phyloP scores from a whole-genome alignment of 2,888 invertebrate species.

The Athalia cordata region DNA sequence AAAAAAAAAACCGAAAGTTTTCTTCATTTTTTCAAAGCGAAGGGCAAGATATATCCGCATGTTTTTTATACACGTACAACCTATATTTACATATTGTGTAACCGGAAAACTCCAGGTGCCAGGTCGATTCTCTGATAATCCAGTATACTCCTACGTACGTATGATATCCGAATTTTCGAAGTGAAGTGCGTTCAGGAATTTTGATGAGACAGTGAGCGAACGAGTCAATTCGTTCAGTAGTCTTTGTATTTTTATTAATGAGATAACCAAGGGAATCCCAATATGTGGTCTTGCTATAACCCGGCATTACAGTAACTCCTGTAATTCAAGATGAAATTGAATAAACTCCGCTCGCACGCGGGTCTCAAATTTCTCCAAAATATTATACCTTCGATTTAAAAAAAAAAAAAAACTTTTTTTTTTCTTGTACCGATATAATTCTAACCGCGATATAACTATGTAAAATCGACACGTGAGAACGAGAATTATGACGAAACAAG shows the following conservation, averaged over 20 bases:
- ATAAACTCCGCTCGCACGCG: background rate
- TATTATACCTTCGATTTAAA: background rate
- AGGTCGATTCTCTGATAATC: no score
- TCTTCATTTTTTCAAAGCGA: no score
- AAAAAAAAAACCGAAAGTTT: no score
- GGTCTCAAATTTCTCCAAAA: slow-evolving; percentile 8
- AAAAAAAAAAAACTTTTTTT: no score
- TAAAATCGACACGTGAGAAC: slow-evolving; percentile 9
- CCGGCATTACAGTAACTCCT: background rate
- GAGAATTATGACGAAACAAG: background rate
- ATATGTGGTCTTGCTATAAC: slow-evolving; percentile 10
- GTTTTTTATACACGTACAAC: no score
- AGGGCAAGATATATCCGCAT: no score
- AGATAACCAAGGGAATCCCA: slow-evolving; percentile 1
- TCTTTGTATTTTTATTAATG: background rate
- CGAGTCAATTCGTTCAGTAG: slow-evolving; percentile 30
- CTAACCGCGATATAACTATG: background rate
- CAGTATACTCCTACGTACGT: background rate
- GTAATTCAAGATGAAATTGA: slow-evolving; percentile 13
- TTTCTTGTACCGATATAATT: no score
- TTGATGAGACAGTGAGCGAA: slow-evolving; percentile 37
- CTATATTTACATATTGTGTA: no score
- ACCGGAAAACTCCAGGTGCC: no score
- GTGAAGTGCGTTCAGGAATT: slow-evolving; percentile 21
- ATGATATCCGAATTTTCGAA: background rate